Conservation (phyloP, 2,113 vertebrate species). For the Zapus hudsonius region DNA sequence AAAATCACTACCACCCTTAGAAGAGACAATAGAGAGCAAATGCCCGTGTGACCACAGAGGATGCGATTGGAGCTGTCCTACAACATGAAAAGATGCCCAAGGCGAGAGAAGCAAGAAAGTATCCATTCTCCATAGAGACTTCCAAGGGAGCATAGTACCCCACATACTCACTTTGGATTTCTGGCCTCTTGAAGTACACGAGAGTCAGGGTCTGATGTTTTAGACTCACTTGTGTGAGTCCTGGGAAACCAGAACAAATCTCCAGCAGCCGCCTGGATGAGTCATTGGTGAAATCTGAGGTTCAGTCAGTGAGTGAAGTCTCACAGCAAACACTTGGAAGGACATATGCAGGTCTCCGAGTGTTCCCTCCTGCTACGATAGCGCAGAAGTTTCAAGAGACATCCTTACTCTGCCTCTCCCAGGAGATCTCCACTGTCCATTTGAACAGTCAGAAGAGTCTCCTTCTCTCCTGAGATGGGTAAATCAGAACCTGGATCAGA, state of each 20-base stretch:
- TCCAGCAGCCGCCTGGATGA: no score
- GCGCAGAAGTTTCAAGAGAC: neutral
- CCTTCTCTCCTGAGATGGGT: neutral
- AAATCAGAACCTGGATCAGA: neutral
- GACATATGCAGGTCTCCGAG: neutral
- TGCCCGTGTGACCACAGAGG: neutral
- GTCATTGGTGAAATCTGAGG: neutral
- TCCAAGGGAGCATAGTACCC: accelerated
- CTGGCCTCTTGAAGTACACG: neutral
- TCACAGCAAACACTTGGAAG: neutral
- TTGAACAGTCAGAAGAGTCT: neutral
- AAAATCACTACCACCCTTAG: neutral
- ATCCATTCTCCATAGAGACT: neutral
- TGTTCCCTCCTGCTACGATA: neutral
- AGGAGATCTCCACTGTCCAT: neutral
- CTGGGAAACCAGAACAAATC: neutral
- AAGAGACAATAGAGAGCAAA: neutral
- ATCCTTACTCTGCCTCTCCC: accelerated
- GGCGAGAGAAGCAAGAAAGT: neutral
- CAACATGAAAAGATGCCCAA: neutral
- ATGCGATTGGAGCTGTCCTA: neutral
- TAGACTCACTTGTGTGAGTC: neutral
- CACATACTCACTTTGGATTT: neutral
- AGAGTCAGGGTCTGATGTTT: neutral
- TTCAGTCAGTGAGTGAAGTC: neutral